phyloP scores from a whole-genome alignment of 2,113 vertebrate species.

The Stomatorhinus ivindoensis region DNA sequence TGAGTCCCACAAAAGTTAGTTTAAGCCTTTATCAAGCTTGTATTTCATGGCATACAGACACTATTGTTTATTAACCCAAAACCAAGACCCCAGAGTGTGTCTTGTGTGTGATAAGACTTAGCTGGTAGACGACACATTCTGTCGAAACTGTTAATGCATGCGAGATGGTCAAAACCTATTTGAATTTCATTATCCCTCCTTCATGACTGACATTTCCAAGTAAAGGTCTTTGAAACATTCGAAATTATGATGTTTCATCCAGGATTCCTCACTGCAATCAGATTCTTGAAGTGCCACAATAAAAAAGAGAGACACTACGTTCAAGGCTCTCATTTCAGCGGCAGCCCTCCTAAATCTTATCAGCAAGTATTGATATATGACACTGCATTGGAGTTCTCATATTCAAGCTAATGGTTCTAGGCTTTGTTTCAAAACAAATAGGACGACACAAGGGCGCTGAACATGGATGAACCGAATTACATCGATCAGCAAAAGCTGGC shows the following conservation, averaged over 20 bases:
- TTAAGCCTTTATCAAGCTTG: slow-evolving; percentile 34
- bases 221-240: slow-evolving; percentile 49
- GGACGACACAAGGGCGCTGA: not conserved
- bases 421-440: slow-evolving; percentile 35
- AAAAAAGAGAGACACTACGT: slow-evolving; percentile 53
- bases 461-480: not conserved
- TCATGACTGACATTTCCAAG: slow-evolving; percentile 62
- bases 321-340: slow-evolving; percentile 55
- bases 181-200: slow-evolving; percentile 63
- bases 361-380: slow-evolving; percentile 54
- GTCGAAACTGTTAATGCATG: slow-evolving; percentile 55
- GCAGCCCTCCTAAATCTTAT: slow-evolving; percentile 54
- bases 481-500: not conserved
- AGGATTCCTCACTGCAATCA: slow-evolving; percentile 44
- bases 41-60: slow-evolving; percentile 42
- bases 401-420: slow-evolving; percentile 55
- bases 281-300: slow-evolving; percentile 33
- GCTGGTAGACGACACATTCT: slow-evolving; percentile 53
- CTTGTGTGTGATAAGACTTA: slow-evolving; percentile 57
- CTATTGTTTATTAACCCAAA: slow-evolving; percentile 55
- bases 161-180: slow-evolving; percentile 55
- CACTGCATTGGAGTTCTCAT: slow-evolving; percentile 55
- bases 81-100: slow-evolving; percentile 47
- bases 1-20: slow-evolving; percentile 55
- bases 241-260: slow-evolving; percentile 48